Evolutionary conservation across 2,797 vertebrate genomes (phyloP).

Genomic region (Taeniopygia guttata): DNA sequence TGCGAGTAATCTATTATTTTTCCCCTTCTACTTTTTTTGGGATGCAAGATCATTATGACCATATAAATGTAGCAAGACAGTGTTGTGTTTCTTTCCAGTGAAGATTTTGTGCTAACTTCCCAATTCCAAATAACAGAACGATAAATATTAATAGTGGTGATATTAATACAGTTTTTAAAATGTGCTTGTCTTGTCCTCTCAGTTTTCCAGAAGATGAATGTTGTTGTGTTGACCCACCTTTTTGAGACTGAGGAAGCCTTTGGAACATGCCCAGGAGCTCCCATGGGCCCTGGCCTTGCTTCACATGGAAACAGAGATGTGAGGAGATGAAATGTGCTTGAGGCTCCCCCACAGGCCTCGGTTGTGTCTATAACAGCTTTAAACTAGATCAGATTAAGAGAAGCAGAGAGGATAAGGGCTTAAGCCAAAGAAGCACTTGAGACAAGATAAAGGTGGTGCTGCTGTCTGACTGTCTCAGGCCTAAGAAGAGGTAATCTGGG

Average conservation of each 20-base stretch:
- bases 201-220: not conserved
- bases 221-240: not conserved
- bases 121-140: not conserved
- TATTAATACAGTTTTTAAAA: not conserved
- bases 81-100: not conserved
- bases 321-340: not conserved
- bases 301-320: not conserved
- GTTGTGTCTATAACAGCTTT: not conserved
- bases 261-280: not conserved
- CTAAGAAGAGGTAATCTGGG: not conserved
- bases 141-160: not conserved
- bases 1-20: not conserved
- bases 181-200: not conserved
- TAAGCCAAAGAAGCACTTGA: not conserved
- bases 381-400: not conserved
- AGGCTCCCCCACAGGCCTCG: not conserved
- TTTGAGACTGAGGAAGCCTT: not conserved
- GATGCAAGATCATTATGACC: not conserved
- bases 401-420: not conserved
- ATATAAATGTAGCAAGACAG: not conserved
- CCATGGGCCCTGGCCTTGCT: not conserved
- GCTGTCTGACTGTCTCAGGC: not conserved
- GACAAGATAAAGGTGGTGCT: not conserved
- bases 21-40: not conserved
- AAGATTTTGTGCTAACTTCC: not conserved